Conservation (phyloP, 2,888 invertebrate species). For the Folsomia manolachei region DNA sequence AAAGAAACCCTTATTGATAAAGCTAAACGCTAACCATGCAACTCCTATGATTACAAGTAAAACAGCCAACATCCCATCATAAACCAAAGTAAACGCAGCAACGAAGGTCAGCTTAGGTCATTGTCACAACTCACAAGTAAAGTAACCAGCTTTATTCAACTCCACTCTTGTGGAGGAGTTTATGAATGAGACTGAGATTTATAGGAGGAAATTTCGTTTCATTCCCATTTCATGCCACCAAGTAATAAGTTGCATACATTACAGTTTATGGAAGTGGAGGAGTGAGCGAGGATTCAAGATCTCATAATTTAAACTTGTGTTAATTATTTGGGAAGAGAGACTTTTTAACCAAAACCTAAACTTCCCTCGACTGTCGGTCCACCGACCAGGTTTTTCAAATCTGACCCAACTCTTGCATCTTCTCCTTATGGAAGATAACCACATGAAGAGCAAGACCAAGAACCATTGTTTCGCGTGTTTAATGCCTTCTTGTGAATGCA, state of each 20-base stretch:
- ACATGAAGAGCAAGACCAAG: not conserved
- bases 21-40: too few relatives aligned
- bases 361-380: not conserved
- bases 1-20: too few relatives aligned
- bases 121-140: conserved; percentile 18
- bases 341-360: not conserved
- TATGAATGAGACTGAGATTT: not conserved
- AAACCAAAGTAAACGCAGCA: too few relatives aligned
- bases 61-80: too few relatives aligned
- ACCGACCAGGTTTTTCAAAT: not conserved
- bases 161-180: not conserved
- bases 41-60: too few relatives aligned
- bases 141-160: too few relatives aligned
- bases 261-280: conserved; percentile 11
- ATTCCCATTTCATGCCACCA: not conserved
- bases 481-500: not conserved
- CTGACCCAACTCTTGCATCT: too few relatives aligned
- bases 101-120: conserved; percentile 15
- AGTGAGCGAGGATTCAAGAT: conserved; percentile 1
- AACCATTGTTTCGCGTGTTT: not conserved
- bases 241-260: not conserved
- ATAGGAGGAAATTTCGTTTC: not conserved
- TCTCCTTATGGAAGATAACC: not conserved
- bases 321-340: conserved; percentile 11
- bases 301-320: conserved; percentile 22